Evolutionary conservation across 2,888 invertebrate species (phyloP), one percentile per base, ranked within the genome.

Genomic region (Zaprionus lineosus): DNA sequence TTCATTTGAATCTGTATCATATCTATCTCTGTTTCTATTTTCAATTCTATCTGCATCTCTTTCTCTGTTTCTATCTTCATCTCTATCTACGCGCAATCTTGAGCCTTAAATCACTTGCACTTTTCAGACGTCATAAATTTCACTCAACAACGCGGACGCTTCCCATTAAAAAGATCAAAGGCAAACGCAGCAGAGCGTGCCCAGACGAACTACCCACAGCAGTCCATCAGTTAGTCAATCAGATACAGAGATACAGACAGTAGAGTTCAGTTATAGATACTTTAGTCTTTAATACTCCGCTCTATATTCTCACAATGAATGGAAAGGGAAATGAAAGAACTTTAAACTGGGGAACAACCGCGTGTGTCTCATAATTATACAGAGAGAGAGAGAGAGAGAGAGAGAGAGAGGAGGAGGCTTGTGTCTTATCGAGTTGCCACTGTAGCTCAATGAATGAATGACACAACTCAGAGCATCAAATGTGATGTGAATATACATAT

Each of bases 161-260:
- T 68, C 59, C 58, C 69, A 60, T 37, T 44, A 36, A 68, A 68
- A 55, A 75, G 74, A 84, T 84, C 78, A 84, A 84, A 78, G 81
- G 7, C 5, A 36, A 57, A 29, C 7, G 36, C 34, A 34, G 36
- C 44, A 21, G 52, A 60, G 47, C 63, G 44, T 15, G 47, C 14
- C 28, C 31, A 48, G 28, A 34, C 46, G 18, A 29, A 46, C 55
- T 33, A 12, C 24, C n/a, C 40, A 41, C 46, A 70, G 31, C 41
- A 55, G 65, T 68, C 41, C 71, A 53, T 68, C 68, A 60, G 55
- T 51, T 43, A 43, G 55, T 47, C 50, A 59, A 47, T 53, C n/a
- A n/a, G 50, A 66, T 40, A 43, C 19, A 46, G 39, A 43, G 41
- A 63, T 26, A 44, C 48, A 52, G 40, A 58, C 44, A 70, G 65